Conservation (phyloP, 2,888 invertebrate genomes). For the Opisthograptis luteolata region DNA sequence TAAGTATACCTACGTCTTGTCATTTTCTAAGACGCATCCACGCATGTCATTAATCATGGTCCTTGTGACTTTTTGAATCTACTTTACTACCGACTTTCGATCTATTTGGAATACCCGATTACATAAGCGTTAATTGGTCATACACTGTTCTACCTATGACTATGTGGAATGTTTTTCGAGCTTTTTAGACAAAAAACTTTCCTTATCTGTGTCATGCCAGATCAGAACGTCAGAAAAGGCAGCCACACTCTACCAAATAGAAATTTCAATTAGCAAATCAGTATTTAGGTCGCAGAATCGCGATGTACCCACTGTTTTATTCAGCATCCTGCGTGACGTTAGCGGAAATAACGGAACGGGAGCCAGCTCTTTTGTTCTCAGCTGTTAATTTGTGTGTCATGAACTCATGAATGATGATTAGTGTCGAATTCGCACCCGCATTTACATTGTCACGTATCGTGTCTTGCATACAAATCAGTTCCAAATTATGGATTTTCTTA, state of each 20-base stretch:
- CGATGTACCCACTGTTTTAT: slow-evolving; percentile 49
- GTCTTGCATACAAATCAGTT: slow-evolving; percentile 6
- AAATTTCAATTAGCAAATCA: slow-evolving; percentile 43
- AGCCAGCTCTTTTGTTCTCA: slow-evolving; percentile 55
- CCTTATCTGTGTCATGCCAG: neutral
- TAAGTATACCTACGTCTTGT: neutral
- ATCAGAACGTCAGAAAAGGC: neutral
- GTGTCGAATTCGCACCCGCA: slow-evolving; percentile 41
- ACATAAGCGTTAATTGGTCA: slow-evolving; percentile 4
- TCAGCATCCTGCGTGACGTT: slow-evolving; percentile 55
- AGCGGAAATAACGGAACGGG: slow-evolving; percentile 61
- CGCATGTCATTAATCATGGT: slow-evolving; percentile 13
- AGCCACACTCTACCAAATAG: slow-evolving; percentile 3
- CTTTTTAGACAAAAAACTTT: neutral
- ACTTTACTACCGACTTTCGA: slow-evolving; percentile 14
- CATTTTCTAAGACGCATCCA: slow-evolving; percentile 3
- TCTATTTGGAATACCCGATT: slow-evolving; percentile 3
- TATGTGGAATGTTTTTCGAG: neutral
- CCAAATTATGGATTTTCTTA: neutral
- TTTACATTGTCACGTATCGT: slow-evolving; percentile 29
- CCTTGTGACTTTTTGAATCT: slow-evolving; percentile 2
- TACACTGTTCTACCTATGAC: neutral
- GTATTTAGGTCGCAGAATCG: slow-evolving; percentile 50
- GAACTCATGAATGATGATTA: slow-evolving; percentile 50
- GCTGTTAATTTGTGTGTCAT: slow-evolving; percentile 58